Conservation (phyloP, 2,113 vertebrate species). For the Myxocyprinus asiaticus region DNA sequence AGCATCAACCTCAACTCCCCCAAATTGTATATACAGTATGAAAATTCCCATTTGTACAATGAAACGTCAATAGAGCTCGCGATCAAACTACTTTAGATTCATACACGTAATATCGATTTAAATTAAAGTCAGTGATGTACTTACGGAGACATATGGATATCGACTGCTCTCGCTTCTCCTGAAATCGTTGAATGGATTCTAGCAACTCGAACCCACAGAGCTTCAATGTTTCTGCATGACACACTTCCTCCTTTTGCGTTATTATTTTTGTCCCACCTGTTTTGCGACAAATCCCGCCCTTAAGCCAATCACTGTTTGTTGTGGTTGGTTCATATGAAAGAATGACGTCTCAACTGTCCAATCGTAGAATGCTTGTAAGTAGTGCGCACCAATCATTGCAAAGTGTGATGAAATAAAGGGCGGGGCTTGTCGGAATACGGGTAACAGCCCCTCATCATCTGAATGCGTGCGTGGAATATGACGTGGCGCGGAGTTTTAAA, state of each 20-base stretch:
- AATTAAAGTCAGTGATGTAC: background rate
- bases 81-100: background rate
- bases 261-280: background rate
- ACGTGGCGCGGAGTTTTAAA: constrained; percentile 29
- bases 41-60: background rate
- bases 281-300: background rate
- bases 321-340: background rate
- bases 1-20: background rate
- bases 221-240: constrained; percentile 25
- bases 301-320: background rate
- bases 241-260: constrained; percentile 33
- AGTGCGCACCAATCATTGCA: background rate
- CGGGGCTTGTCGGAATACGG: background rate
- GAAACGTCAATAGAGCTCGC: background rate
- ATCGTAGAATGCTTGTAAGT: background rate
- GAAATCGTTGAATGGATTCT: constrained; percentile 20
- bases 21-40: background rate
- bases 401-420: background rate
- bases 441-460: background rate
- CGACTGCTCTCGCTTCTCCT: background rate
- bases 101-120: background rate
- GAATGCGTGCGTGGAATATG: constrained; percentile 24
- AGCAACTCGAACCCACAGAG: background rate
- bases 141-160: constrained; percentile 42
- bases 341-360: background rate